Conservation (phyloP, 2,113 vertebrate genomes). For the Orcinus orca region DNA sequence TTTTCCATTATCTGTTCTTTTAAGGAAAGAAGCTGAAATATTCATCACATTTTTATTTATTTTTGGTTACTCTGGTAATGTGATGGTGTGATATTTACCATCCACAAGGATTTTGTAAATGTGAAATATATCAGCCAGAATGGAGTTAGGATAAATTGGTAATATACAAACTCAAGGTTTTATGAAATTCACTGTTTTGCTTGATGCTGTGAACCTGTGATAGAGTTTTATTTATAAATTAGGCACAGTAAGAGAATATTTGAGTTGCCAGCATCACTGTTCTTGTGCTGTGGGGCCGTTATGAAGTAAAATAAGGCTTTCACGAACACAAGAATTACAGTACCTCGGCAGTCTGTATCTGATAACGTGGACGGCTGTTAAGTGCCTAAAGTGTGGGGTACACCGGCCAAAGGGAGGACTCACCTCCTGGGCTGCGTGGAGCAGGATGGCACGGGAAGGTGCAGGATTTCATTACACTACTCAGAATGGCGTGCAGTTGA, state of each 20-base stretch:
- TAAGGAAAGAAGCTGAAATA: constrained; percentile 52
- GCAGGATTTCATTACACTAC: not conserved
- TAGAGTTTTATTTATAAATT: not conserved
- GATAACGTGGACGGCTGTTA: not conserved
- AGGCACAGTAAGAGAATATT: not conserved
- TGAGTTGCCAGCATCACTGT: not conserved
- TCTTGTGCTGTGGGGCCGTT: not conserved
- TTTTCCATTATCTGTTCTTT: constrained; percentile 26
- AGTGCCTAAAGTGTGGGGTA: not conserved
- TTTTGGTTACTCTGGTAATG: constrained; percentile 16
- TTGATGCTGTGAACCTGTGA: not conserved
- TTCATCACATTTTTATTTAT: constrained; percentile 50
- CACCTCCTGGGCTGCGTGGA: no score
- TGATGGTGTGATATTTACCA: constrained; percentile 43
- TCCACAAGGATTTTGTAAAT: constrained; percentile 23
- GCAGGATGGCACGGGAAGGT: not conserved
- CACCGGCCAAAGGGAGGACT: not conserved
- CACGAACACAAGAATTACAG: not conserved
- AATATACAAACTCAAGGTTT: constrained; percentile 18
- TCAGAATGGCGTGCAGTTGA: not conserved
- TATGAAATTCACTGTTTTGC: constrained; percentile 24
- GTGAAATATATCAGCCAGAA: constrained; percentile 52
- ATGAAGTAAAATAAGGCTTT: not conserved
- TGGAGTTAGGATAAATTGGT: constrained; percentile 34
- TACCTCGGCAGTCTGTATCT: not conserved